Evolutionary conservation across 2,888 invertebrate species (phyloP).

Genomic region (Nysson spinosus): DNA sequence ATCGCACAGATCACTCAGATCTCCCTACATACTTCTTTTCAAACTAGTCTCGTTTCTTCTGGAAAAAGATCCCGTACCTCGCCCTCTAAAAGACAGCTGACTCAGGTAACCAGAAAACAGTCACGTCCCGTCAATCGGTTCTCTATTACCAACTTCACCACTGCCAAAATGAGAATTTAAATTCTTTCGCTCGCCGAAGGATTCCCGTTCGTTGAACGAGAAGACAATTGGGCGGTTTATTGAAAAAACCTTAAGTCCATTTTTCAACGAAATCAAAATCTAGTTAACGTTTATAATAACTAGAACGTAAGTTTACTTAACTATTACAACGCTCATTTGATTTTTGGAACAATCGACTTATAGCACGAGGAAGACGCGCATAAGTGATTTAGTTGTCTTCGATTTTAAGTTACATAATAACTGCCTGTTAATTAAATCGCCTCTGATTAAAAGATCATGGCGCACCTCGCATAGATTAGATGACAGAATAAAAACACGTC

Average conservation of each 20-base stretch:
- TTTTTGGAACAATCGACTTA: too few species aligned
- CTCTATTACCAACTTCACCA: slow-evolving; percentile 3
- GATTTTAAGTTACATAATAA: too few species aligned
- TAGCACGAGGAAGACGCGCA: neutral
- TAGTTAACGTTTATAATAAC: too few species aligned
- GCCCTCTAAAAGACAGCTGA: slow-evolving; percentile 45
- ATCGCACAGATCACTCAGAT: slow-evolving; percentile 22
- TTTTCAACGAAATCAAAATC: too few species aligned
- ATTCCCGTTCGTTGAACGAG: slow-evolving; percentile 2
- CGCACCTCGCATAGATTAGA: neutral
- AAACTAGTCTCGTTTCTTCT: neutral
- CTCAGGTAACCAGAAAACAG: slow-evolving; percentile 50
- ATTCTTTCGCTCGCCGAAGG: slow-evolving; percentile 17
- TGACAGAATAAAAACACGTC: neutral
- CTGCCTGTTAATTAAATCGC: too few species aligned
- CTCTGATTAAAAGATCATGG: neutral
- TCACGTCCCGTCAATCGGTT: slow-evolving; percentile 9
- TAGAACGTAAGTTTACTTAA: too few species aligned
- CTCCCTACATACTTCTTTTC: slow-evolving; percentile 6
- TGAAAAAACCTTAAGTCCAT: too few species aligned
- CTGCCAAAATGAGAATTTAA: slow-evolving; percentile 27
- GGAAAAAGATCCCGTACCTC: neutral
- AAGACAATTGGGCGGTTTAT: too few species aligned
- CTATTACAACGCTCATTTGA: too few species aligned
- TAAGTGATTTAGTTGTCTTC: too few species aligned